Evolutionary conservation across 2,888 invertebrate species (phyloP), one percentile per base, ranked within the genome.

Genomic region (Andrena bicolor): DNA sequence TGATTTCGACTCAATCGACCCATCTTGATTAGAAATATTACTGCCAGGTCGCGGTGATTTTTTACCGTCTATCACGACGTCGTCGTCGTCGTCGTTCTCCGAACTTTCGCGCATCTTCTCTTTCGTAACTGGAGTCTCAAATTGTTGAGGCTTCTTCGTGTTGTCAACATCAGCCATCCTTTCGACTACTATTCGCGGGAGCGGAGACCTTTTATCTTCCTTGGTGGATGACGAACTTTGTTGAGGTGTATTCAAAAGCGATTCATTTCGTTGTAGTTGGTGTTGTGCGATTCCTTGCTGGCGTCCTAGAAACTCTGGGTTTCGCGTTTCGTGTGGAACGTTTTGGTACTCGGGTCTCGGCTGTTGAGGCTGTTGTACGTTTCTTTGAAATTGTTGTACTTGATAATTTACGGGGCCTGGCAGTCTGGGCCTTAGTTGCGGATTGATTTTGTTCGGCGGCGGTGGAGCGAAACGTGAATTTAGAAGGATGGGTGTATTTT

Each of bases 51-150:
- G 70, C 6, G 82, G 77, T 7, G 80, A 82, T n/a, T 86, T 86
- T 26, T 91, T 86, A 0, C 49, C 64, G 66, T 90, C 90, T 82
- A 91, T 88, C 16, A 90, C 88, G 1, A 90, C 92, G 41, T 92
- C 91, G 13, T 92, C 90, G 72, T 92, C 91, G 35, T 91, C 90
- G 28, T 90, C 89, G 10, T 90, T 86, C 26, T 82, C 88, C 26
- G 73, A 77, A n/a, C 70, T 80, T 5, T 87, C 82, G 0, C 84
- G 75, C 4, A 66, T 6, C 7, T 69, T 88, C 64, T 76, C 84
- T 41, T 73, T 77, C 41, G 71, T 58, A 4, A 51, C 66, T 28
- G 72, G 35, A 13, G 7, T 76, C 69, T 83, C 82, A 32, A 56
- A n/a, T 32, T 68, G 81, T 53, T 86, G 63, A 48, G 71, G 28